phyloP scores from a whole-genome alignment of 2,888 invertebrate genomes.

The Chaitophorus viminalis region DNA sequence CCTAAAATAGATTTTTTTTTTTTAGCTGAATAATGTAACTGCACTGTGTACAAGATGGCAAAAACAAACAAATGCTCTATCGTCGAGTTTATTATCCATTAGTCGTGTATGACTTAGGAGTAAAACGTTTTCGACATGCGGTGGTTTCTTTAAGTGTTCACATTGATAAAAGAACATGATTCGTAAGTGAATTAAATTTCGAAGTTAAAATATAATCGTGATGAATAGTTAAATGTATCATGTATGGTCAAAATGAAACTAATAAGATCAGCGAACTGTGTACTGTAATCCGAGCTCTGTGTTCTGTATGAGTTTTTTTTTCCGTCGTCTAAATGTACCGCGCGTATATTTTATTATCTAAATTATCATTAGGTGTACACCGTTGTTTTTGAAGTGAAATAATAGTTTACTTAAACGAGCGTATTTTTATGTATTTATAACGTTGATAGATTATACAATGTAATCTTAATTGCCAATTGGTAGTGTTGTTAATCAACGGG shows the following conservation, averaged over 20 bases:
- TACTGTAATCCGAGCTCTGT: neutral
- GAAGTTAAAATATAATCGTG: neutral
- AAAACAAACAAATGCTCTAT: conserved; percentile 1
- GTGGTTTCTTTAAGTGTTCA: neutral
- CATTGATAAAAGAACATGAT: neutral
- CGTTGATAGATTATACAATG: neutral
- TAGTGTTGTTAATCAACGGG: no score
- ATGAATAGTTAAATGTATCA: neutral
- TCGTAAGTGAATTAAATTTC: conserved; percentile 13
- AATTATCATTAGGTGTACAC: neutral
- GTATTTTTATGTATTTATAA: neutral
- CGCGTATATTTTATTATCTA: neutral
- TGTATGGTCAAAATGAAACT: neutral
- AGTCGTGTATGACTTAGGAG: neutral
- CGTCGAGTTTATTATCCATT: neutral
- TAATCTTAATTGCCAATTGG: no score
- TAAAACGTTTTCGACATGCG: neutral
- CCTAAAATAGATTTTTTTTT: conserved; percentile 12
- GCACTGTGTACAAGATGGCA: neutral
- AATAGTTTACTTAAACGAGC: neutral
- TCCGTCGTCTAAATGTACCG: neutral
- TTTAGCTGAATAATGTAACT: conserved; percentile 2
- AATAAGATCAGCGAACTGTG: neutral
- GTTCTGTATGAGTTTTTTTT: neutral
- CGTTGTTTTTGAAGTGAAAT: neutral